Evolutionary conservation across 2,797 vertebrate genomes (phyloP), one percentile per base, ranked within the genome.

Genomic region (Scolopax rusticola): DNA sequence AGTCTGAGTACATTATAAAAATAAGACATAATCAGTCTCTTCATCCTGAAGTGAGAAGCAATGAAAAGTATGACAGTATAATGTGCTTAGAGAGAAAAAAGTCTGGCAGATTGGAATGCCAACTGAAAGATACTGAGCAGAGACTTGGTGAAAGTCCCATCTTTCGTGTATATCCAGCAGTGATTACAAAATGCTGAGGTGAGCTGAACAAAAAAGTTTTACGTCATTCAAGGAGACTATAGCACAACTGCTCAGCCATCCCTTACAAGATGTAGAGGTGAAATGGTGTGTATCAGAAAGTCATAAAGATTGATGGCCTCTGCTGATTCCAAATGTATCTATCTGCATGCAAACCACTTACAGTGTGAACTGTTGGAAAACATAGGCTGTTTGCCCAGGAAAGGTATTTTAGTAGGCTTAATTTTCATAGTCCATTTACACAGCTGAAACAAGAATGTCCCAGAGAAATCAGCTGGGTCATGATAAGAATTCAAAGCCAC

Each of bases 301-400:
- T 98, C 98, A 98, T 98, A 98, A 98, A 99, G 98, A 99, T 98
- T 98, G 98, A 99, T 99, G 97, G 98, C 97, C 91, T 89, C 83
- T 63, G 67, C 91, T 98, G 97, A 97, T 97, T 98, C 97, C 93
- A 97, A 98, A 98, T 97, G 36, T 76, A 56, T 75, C 86, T 93
- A 93, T 97, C 97, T 97, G 93, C 95, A 98, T 97, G 93, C 92
- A 97, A 97, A 94, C 87, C 82, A 93, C 88, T 97, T 97, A 92
- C 97, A 95, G 93, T 67, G 78, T 89, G 92, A 98, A 96, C 90
- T 97, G 95, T 95, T 95, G 63, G 95, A 96, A 97, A 97, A 97
- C 95, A 97, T 96, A 98, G 67, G 76, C 68, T 97, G 60, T 97
- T 98, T 98, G 95, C 71, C 53, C 80, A 94, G 86, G 63, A 97